phyloP scores from a whole-genome alignment of 2,888 invertebrate genomes.

The Cephonodes hylas region DNA sequence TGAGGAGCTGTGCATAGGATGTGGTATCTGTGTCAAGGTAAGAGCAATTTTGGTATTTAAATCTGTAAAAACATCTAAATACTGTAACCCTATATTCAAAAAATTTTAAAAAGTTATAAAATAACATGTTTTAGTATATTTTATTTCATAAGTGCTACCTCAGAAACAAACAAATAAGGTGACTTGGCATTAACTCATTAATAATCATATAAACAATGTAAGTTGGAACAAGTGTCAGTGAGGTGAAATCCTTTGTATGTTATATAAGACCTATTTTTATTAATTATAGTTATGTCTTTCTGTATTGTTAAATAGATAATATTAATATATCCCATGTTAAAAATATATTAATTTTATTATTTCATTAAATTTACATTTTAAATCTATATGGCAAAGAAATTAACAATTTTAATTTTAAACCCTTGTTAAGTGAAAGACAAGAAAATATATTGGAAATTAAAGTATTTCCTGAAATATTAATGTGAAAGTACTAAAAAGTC shows the following conservation, averaged over 20 bases:
- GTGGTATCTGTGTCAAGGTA: conserved; percentile 99
- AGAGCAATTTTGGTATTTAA: conserved; percentile 21
- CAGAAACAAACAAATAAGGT: neutral
- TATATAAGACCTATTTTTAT: neutral
- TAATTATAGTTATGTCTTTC: too few relatives aligned
- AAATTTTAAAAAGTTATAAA: neutral
- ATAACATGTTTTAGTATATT: neutral
- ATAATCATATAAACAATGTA: neutral
- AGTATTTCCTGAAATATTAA: too few relatives aligned
- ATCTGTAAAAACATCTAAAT: neutral
- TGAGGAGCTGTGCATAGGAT: conserved; percentile 99
- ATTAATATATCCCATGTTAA: too few relatives aligned
- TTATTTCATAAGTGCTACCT: neutral
- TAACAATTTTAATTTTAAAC: too few relatives aligned
- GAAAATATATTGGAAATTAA: too few relatives aligned
- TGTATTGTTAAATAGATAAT: too few relatives aligned
- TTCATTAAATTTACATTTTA: too few relatives aligned
- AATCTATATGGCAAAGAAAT: too few relatives aligned
- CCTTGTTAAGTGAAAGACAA: too few relatives aligned
- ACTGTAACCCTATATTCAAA: neutral
- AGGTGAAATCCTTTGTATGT: neutral
- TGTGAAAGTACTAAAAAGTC: too few relatives aligned
- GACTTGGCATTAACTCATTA: neutral
- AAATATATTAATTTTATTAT: too few relatives aligned
- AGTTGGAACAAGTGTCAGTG: neutral